Evolutionary conservation across 2,113 vertebrate species (phyloP).

Genomic region (Chelonoidis abingdonii): DNA sequence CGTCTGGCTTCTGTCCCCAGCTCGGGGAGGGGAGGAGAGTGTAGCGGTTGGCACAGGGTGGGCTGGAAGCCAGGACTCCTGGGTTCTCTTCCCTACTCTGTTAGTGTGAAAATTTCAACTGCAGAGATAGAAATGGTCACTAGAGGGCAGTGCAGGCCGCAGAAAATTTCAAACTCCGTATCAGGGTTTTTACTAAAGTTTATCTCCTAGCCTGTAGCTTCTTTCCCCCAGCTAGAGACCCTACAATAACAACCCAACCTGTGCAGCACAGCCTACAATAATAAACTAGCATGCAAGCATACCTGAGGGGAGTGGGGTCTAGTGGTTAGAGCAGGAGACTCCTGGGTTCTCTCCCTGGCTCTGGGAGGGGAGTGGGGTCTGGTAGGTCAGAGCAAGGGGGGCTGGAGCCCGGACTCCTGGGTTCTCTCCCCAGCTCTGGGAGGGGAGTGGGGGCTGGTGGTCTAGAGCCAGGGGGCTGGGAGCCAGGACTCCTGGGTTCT

Average conservation of each 20-base stretch:
- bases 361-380: background rate
- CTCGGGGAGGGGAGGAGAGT: background rate
- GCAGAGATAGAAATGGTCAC: background rate
- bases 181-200: too few species aligned
- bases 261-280: background rate
- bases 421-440: too few species aligned
- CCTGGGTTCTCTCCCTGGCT: background rate
- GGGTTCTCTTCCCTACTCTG: background rate
- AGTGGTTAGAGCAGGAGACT: background rate
- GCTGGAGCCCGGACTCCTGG: too few species aligned
- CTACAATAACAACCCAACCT: background rate
- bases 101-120: background rate
- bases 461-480: too few species aligned
- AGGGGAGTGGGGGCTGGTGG: background rate
- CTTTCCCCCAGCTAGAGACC: background rate
- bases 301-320: background rate
- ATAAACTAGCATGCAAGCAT: too few species aligned
- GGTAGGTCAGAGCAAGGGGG: background rate
- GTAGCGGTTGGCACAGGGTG: too few species aligned
- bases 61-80: background rate
- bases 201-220: too few species aligned
- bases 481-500: background rate
- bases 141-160: background rate
- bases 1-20: too few species aligned
- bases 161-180: background rate